phyloP scores from a whole-genome alignment of 2,797 vertebrate genomes.

The Euthynnus affinis region DNA sequence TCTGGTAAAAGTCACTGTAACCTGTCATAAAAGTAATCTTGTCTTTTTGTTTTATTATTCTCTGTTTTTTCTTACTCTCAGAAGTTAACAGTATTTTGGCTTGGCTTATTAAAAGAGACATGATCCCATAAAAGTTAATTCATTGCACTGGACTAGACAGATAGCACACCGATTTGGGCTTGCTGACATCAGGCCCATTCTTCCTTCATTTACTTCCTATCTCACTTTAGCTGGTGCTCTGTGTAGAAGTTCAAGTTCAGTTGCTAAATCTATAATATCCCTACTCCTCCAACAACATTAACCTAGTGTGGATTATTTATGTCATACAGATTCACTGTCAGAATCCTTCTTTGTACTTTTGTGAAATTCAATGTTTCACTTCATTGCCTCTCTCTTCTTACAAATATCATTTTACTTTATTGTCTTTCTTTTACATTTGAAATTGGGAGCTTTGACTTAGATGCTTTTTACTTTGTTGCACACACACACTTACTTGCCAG shows the following conservation, averaged over 20 bases:
- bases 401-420: constrained; percentile 23
- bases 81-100: neutral
- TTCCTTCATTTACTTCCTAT: constrained; percentile 11
- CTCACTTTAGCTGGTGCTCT: constrained; percentile 6
- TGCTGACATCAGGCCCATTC: constrained; percentile 21
- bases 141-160: constrained; percentile 6
- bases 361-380: constrained; percentile 42
- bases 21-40: neutral
- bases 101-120: constrained; percentile 28
- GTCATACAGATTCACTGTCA: constrained; percentile 21
- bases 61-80: constrained; percentile 2
- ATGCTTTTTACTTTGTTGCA: constrained; percentile 38
- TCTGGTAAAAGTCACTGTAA: neutral
- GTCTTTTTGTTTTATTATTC: neutral
- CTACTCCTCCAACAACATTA: neutral
- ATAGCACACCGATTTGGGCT: constrained; percentile 4
- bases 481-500: constrained; percentile 17
- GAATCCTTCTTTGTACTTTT: constrained; percentile 36
- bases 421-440: constrained; percentile 27
- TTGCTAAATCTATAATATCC: constrained; percentile 27
- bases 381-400: constrained; percentile 25
- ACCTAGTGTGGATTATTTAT: constrained; percentile 39
- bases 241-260: constrained; percentile 38
- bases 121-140: constrained; percentile 10
- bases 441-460: constrained; percentile 30